Base-by-base conservation (phyloP, 2,113 vertebrate species). In the Thunnus maccoyii region DNA sequence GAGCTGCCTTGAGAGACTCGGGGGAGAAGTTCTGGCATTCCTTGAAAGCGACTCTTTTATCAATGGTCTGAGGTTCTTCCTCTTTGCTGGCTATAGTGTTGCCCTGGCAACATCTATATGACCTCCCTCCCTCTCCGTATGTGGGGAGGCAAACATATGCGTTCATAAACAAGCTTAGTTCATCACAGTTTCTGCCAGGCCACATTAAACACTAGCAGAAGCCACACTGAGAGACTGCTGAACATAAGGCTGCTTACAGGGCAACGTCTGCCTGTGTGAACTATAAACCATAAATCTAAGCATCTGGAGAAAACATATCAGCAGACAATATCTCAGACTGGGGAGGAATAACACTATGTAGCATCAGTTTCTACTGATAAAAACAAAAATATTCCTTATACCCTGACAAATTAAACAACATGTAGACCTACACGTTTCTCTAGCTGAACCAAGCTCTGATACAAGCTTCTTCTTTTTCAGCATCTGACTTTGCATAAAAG, bases 221-320 rank as follows among this genome's bases (percentile, higher is more conserved):
- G 67, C 52, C 16, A 78, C 27, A 56, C 30, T 16, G 68, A 78
- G 67, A 75, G 75, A 58, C 88, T 44, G 66, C 83, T 63, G 51
- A 63, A 52, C 61, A n/a, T 17, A 22, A 78, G 54, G 58, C 50
- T 66, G 44, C 77, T 74, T 48, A 64, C 18, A 55, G 69, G 50
- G 72, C 61, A 54, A n/a, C 20, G 46, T 9, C 66, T 51, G 80
- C 70, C 64, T 75, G 75, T 82, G 58, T 70, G 71, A 85, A 71
- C 44, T 69, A 76, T 68, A 76, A 89, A 86, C 54, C 56, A 73
- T 32, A 15, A 30, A 70, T 76, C 56, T 55, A 8, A 77, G 55
- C 78, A 87, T 79, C 65, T 86, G 76, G 60, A 79, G 68, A 80
- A 86, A 63, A 89, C 68, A 76, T 80, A 82, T 66, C 63, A 64